Evolutionary conservation across 2,888 invertebrate species (phyloP).

Genomic region (Eledona agricola): DNA sequence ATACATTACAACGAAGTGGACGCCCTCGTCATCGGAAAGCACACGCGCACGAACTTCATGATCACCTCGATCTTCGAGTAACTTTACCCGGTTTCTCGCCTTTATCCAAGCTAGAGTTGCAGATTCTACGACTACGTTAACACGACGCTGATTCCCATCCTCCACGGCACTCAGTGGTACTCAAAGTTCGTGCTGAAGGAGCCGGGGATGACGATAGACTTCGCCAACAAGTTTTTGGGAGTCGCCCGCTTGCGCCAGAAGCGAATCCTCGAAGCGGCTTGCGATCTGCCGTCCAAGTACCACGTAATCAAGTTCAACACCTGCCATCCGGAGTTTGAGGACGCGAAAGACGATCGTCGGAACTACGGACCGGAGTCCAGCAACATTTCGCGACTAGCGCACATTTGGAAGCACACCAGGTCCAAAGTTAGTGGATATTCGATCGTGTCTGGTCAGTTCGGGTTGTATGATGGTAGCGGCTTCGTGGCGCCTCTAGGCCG

Average conservation of each 20-base stretch:
- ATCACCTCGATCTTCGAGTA: conserved; percentile 2
- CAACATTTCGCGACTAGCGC: conserved; percentile 36
- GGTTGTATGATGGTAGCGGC: conserved; percentile 51
- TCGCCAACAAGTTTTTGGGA: conserved; percentile 52
- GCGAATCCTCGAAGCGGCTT: conserved; percentile 31
- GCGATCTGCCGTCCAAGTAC: conserved; percentile 8
- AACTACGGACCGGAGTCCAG: conserved; percentile 3
- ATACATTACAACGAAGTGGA: conserved; percentile 43
- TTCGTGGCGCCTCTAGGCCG: conserved; percentile 51
- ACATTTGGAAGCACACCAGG: conserved; percentile 43
- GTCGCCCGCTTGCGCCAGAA: conserved; percentile 49
- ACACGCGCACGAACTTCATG: conserved; percentile 1
- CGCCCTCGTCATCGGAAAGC: conserved; percentile 9
- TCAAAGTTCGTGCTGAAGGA: conserved; percentile 44
- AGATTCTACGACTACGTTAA: conserved; percentile 45
- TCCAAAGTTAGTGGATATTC: conserved; percentile 37
- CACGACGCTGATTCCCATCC: conserved; percentile 41
- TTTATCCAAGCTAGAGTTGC: conserved; percentile 29
- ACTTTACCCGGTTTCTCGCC: not conserved
- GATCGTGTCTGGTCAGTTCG: conserved; percentile 38
- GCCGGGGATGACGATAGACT: conserved; percentile 52
- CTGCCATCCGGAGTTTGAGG: conserved; percentile 44
- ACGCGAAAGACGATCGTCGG: conserved; percentile 8
- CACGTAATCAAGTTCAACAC: conserved; percentile 10
- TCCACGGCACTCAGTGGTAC: conserved; percentile 52